Base-by-base conservation (phyloP, 2,888 invertebrate genomes). In the Hyposoter dolosus region DNA sequence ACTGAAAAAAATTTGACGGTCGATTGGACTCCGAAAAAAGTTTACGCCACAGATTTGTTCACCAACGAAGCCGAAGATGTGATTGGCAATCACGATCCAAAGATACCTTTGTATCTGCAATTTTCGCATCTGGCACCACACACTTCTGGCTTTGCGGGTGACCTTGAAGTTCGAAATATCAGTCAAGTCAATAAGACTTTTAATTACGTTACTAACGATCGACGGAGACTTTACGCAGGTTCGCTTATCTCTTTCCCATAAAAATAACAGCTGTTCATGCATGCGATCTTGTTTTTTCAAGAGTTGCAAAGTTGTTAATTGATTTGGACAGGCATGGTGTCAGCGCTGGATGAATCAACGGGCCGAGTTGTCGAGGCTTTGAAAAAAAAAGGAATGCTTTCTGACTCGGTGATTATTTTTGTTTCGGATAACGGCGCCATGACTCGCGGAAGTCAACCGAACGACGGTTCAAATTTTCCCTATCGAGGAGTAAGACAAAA, bases 101-200 rank as follows among this genome's bases (percentile, higher is more conserved):
- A 94, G 53, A 93, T 93, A 12, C 98, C 98, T 0, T 94, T 99
- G 83, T 98, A 98, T 91, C 94, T 99, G 86, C 96, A 97, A 94
- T 91, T 99, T 66, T 95, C 96, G 0, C 98, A 98, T 93, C 95
- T 96, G 66, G 98, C 98, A 0, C 96, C 97, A 0, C 99, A 99
- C 92, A 95, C 97, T 0, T 97, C 95, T 7, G 97, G 97, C 90
- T 95, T 95, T 0, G 96, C 96, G 19, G 96, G 96, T 32, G 95
- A 95, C 0, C 93, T 98, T 83, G 97, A 98, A 92, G 97, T 97
- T 0, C 97, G 97, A 0, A 87, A 92, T 77, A 56, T 83, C 0
- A 95, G 95, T 45, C 95, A 96, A 85, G 95, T 96, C 53, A 95
- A 98, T 3, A 94, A 96, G 60, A 95, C 95, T 84, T 97, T 98